Conservation (phyloP, 2,797 vertebrate species). For the Ammospiza maritima region DNA sequence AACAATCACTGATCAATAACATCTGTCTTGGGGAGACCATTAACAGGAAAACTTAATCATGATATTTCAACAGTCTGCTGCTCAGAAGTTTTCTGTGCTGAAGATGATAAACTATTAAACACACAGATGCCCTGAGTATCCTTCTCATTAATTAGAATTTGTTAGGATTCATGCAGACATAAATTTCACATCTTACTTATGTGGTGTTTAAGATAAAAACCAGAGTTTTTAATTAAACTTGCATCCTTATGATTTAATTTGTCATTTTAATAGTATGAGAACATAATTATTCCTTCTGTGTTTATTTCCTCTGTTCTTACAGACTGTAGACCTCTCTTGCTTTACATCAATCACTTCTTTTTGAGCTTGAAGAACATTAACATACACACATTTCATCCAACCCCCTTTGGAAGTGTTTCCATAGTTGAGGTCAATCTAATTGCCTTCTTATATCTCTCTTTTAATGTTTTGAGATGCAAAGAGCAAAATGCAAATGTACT, state of each 20-base stretch:
- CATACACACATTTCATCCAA: neutral
- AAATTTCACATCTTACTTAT: neutral
- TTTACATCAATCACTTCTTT: neutral
- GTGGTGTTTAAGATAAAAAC: neutral
- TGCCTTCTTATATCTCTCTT: neutral
- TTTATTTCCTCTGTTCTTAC: neutral
- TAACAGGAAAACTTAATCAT: neutral
- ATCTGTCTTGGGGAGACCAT: neutral
- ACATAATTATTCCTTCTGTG: neutral
- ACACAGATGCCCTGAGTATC: neutral
- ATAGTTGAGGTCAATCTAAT: neutral
- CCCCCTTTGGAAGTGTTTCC: neutral
- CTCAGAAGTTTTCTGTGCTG: neutral
- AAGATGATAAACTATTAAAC: neutral
- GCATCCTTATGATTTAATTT: neutral
- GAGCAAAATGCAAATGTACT: neutral
- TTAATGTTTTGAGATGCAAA: neutral
- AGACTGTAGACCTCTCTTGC: neutral
- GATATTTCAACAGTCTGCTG: neutral
- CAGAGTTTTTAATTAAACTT: neutral
- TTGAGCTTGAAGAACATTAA: neutral
- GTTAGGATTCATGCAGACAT: neutral
- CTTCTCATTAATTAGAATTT: neutral
- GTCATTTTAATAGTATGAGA: neutral
- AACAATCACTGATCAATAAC: neutral